A percentile compares a stretch with the other conserved stretches of the same genome.
These are phyloP conservation scores for Drosophila kepulauana DNA, from an alignment of 1,140 invertebrate species.

Conservation along the genomic window DNA sequence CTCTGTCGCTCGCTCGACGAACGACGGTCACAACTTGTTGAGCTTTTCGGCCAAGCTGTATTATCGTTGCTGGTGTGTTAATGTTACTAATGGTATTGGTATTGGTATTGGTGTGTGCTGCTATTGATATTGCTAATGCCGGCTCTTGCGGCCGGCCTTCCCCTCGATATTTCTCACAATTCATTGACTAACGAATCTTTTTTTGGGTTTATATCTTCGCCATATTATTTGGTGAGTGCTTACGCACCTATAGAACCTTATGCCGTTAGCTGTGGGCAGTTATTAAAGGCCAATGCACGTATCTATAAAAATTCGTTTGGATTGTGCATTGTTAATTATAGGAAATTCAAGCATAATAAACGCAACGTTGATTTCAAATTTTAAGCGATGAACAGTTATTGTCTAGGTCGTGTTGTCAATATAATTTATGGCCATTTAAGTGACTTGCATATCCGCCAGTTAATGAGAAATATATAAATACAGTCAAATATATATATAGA, in stretches of 20 bases:
- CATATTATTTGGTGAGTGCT: not conserved
- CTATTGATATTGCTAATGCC: conserved; percentile 3
- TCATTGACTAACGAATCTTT: conserved; percentile 9
- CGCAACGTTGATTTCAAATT: conserved; percentile 10
- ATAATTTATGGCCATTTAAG: conserved; percentile 27
- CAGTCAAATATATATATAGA: not conserved
- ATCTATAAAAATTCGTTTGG: not conserved
- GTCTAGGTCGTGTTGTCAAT: conserved; percentile 37
- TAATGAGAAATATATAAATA: conserved; percentile 28
- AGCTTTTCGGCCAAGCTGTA: conserved; percentile 50
- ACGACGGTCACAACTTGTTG: conserved; percentile 62
- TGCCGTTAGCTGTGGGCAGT: conserved; percentile 17
- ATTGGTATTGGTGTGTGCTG: conserved; percentile 1
- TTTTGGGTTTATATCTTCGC: conserved; percentile 11
- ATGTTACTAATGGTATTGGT: conserved; percentile 9
- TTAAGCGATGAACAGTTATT: conserved; percentile 33
- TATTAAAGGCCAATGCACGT: conserved; percentile 35
- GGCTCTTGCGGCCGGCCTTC: conserved; percentile 26
- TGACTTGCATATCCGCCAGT: conserved; percentile 40
- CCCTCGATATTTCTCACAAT: not conserved
- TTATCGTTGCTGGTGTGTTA: conserved; percentile 12
- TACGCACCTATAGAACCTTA: conserved; percentile 12
- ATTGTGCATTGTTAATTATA: conserved; percentile 21
- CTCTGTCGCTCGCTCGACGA: not conserved
- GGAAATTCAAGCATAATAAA: conserved; percentile 9